These are phyloP conservation scores for Scytalopus superciliaris DNA, from an alignment of 2,113 vertebrate species.

Conservation along the genomic window DNA sequence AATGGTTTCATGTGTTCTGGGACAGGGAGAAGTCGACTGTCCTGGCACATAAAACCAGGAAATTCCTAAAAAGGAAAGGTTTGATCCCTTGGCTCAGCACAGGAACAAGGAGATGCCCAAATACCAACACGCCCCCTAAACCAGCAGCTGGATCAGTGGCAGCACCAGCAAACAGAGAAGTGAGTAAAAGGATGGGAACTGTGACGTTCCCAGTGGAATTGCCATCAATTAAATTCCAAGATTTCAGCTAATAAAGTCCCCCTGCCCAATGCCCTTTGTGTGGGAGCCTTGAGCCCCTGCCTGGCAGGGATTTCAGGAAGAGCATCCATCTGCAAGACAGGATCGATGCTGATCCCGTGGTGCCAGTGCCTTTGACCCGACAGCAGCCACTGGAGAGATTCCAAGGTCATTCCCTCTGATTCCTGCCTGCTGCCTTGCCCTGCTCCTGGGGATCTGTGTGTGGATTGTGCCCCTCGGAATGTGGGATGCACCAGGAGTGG, in stretches of 20 bases:
- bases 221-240: neutral
- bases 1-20: accelerated
- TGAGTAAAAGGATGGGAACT: neutral
- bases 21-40: neutral
- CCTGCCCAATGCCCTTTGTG: neutral
- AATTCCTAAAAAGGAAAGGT: neutral
- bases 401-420: neutral
- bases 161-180: neutral
- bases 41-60: accelerated
- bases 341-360: neutral
- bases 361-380: neutral
- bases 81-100: neutral
- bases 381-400: neutral
- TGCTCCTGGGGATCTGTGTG: accelerated
- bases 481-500: accelerated
- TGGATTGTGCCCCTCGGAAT: neutral
- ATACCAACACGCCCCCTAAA: neutral
- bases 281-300: neutral
- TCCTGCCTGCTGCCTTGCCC: neutral
- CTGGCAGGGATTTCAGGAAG: neutral
- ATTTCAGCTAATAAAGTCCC: neutral
- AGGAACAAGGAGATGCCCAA: neutral
- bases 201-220: accelerated
- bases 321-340: neutral
- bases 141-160: neutral